A percentile compares a stretch with the other conserved stretches of the same genome.
phyloP scores from a whole-genome alignment of 2,797 vertebrate genomes.

The Pelodytes ibericus region DNA sequence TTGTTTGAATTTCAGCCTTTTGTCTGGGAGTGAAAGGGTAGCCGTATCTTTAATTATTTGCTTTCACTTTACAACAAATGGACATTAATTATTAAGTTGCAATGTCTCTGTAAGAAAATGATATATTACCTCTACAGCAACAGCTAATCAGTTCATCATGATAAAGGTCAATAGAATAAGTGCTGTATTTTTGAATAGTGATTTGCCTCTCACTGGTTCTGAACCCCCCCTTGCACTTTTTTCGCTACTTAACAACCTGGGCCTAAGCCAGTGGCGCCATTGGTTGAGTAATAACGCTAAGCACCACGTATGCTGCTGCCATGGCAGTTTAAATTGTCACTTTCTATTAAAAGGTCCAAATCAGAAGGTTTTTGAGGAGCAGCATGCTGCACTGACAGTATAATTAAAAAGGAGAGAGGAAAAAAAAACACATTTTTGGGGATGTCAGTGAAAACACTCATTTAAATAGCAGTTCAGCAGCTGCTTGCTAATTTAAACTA shows the following conservation, averaged over 20 bases:
- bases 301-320: slow-evolving; percentile 70
- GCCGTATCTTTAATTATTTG: slow-evolving; percentile 14
- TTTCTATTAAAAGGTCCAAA: slow-evolving; percentile 80
- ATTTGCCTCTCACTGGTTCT: slow-evolving; percentile 66
- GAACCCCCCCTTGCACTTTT: slow-evolving; percentile 62
- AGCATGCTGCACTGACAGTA: slow-evolving; percentile 69
- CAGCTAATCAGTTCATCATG: slow-evolving; percentile 59
- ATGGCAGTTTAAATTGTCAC: slow-evolving; percentile 76
- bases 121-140: slow-evolving; percentile 31
- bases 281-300: slow-evolving; percentile 73
- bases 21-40: slow-evolving; percentile 32
- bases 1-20: slow-evolving; percentile 9
- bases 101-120: slow-evolving; percentile 55
- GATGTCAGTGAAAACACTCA: slow-evolving; percentile 72
- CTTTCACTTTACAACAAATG: background rate
- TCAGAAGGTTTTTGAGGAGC: slow-evolving; percentile 72
- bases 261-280: slow-evolving; percentile 70
- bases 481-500: slow-evolving; percentile 77
- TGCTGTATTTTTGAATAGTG: slow-evolving; percentile 68
- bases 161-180: slow-evolving; percentile 63
- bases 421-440: slow-evolving; percentile 67
- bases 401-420: slow-evolving; percentile 69
- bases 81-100: slow-evolving; percentile 16
- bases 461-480: slow-evolving; percentile 76
- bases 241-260: slow-evolving; percentile 72